Evolutionary conservation across 2,888 invertebrate genomes (phyloP).

Genomic region (Spatulosminthurus flaviceps): DNA sequence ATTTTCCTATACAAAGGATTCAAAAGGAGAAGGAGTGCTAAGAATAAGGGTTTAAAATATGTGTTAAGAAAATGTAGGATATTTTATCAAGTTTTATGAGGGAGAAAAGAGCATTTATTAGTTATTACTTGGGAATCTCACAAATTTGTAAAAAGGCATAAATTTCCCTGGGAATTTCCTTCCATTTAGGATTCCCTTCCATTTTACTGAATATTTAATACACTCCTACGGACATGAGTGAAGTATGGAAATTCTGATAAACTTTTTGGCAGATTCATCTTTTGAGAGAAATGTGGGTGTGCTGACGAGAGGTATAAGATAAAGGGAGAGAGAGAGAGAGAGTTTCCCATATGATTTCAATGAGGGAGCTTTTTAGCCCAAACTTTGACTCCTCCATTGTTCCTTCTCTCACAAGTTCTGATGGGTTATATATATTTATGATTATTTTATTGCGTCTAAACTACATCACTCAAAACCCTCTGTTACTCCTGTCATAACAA

Average conservation of each 20-base stretch:
- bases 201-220: slow-evolving; percentile 18
- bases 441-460: neutral
- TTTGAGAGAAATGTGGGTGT: neutral
- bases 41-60: too few species aligned
- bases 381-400: neutral
- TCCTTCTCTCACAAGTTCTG: neutral
- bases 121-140: neutral
- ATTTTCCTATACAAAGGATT: too few species aligned
- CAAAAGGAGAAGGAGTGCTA: too few species aligned
- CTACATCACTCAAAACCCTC: neutral
- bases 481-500: neutral
- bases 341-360: too few species aligned
- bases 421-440: slow-evolving; percentile 1
- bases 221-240: neutral
- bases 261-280: neutral
- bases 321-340: too few species aligned
- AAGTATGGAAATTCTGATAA: neutral
- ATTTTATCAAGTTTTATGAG: too few species aligned
- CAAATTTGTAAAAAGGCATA: slow-evolving; percentile 1
- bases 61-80: too few species aligned
- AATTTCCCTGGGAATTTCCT: neutral
- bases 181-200: neutral
- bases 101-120: too few species aligned
- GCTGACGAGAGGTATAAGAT: neutral
- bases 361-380: neutral